These are phyloP conservation scores for Protaetia brevitarsis DNA, from an alignment of 1,140 invertebrate genomes.

Conservation along the genomic window DNA sequence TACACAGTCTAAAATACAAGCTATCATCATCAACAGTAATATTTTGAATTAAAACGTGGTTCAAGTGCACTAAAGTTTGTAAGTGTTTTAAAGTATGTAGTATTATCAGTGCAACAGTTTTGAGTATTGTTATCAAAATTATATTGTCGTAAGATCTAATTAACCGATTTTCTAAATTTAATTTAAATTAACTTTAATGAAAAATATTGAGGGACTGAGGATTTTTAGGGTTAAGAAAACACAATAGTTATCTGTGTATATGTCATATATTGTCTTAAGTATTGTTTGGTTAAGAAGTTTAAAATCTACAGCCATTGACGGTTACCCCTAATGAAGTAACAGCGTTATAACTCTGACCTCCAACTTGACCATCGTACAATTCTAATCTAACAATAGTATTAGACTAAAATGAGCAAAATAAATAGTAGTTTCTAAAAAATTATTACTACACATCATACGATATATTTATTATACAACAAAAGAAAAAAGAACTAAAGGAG, in stretches of 20 bases:
- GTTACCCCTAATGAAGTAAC: neutral
- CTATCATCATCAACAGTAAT: no score
- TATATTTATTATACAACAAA: conserved; percentile 19
- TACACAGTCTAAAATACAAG: no score
- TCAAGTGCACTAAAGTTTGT: no score
- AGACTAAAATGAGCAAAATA: conserved; percentile 16
- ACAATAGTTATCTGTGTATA: neutral
- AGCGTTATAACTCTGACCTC: neutral
- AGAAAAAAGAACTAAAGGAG: neutral
- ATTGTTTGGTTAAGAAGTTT: conserved; percentile 23
- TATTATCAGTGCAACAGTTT: no score
- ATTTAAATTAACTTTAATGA: no score
- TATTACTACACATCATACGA: conserved; percentile 20
- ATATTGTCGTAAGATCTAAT: no score
- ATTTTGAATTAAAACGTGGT: no score
- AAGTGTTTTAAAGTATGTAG: no score
- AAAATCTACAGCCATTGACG: conserved; percentile 17
- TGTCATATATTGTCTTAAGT: conserved; percentile 23
- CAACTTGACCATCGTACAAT: neutral
- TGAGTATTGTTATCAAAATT: no score
- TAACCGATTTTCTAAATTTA: no score
- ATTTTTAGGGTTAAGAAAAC: neutral
- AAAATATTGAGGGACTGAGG: no score
- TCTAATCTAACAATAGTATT: neutral
- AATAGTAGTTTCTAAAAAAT: conserved; percentile 21